A percentile compares a stretch with the other conserved stretches of the same genome.
These are phyloP conservation scores for Apus apus DNA, from an alignment of 2,113 vertebrate genomes.

Conservation along the genomic window DNA sequence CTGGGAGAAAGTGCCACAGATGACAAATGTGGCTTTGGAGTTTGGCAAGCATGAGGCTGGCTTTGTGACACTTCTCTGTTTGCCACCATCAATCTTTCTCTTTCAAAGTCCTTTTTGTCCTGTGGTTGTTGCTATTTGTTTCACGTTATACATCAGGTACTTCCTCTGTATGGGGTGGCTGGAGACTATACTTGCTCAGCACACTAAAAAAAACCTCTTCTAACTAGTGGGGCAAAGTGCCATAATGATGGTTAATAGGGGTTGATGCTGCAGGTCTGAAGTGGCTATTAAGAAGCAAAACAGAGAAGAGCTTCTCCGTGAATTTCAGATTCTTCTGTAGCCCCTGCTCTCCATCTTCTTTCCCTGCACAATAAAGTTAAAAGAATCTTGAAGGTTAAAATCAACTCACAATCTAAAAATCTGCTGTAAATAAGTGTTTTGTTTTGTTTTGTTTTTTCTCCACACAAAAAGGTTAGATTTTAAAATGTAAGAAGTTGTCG, in stretches of 20 bases:
- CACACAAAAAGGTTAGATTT: neutral
- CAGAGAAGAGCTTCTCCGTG: neutral
- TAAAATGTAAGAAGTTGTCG: neutral
- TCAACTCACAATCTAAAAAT: neutral
- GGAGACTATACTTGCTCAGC: neutral
- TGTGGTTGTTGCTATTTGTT: conserved; percentile 11
- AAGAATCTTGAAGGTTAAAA: conserved; percentile 12
- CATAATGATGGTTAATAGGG: neutral
- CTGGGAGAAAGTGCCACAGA: conserved; percentile 27
- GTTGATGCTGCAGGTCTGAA: neutral
- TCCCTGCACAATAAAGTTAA: neutral
- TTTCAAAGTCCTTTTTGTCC: conserved; percentile 40
- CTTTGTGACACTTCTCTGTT: conserved; percentile 52
- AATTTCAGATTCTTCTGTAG: neutral
- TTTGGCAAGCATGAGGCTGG: conserved; percentile 16
- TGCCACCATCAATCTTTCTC: conserved; percentile 62
- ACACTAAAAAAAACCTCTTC: neutral
- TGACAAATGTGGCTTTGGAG: conserved; percentile 68
- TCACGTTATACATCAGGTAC: neutral
- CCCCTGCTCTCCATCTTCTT: neutral
- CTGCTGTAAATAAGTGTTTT: neutral
- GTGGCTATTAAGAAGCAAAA: neutral
- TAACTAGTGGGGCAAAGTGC: neutral
- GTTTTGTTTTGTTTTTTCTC: neutral
- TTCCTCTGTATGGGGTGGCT: neutral